Percentiles rank a stretch among this genome's conserved stretches.
phyloP scores from a whole-genome alignment of 2,888 invertebrate genomes.

The Drosophila mayaguana region DNA sequence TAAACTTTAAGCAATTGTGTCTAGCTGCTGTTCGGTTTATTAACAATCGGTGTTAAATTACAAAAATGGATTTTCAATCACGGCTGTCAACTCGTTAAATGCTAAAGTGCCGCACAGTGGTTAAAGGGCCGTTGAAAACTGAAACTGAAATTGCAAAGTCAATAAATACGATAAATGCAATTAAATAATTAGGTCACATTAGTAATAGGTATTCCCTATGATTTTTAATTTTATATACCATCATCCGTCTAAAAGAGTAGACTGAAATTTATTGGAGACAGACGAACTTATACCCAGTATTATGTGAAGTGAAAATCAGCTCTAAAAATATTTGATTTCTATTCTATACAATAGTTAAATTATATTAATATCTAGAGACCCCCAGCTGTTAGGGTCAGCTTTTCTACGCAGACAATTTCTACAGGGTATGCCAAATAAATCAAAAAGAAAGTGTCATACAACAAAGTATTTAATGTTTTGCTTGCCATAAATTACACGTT shows the following conservation, averaged over 20 bases:
- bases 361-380: no score
- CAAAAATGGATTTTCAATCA: slow-evolving; percentile 55
- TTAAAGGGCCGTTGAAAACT: neutral
- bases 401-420: neutral
- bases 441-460: slow-evolving; percentile 6
- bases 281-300: neutral
- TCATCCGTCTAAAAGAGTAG: neutral
- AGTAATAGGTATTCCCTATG: neutral
- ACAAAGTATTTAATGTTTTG: slow-evolving; percentile 12
- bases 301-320: neutral
- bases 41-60: slow-evolving; percentile 71
- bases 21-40: slow-evolving; percentile 35
- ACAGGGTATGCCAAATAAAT: neutral
- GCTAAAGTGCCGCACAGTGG: slow-evolving; percentile 57
- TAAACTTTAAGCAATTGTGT: slow-evolving; percentile 26
- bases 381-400: neutral
- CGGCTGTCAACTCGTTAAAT: slow-evolving; percentile 39
- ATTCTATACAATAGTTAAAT: no score
- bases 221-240: neutral
- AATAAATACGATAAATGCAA: neutral
- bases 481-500: slow-evolving; percentile 28
- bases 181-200: neutral
- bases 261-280: neutral
- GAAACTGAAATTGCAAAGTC: neutral
- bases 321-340: no score